Evolutionary conservation across 2,888 invertebrate species (phyloP).

Genomic region (Tipula confusa): DNA sequence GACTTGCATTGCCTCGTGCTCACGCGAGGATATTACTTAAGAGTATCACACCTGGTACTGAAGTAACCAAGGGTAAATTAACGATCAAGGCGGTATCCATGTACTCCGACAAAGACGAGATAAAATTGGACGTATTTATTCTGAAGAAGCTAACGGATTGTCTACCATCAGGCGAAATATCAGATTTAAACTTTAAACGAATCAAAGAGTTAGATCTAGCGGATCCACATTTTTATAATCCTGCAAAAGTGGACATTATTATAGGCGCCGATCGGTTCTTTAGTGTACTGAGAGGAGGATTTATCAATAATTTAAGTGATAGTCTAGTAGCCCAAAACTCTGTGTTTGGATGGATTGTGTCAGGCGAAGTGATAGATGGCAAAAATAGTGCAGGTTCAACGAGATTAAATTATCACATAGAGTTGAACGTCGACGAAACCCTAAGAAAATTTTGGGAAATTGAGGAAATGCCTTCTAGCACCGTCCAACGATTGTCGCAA

Average conservation of each 20-base stretch:
- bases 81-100: neutral
- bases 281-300: neutral
- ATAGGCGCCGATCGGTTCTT: neutral
- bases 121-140: neutral
- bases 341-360: neutral
- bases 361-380: no score
- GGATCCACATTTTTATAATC: neutral
- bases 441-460: neutral
- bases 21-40: neutral
- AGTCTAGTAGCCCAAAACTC: neutral
- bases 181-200: neutral
- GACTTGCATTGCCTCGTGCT: no score
- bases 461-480: neutral
- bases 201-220: neutral
- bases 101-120: neutral
- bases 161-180: neutral
- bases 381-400: no score
- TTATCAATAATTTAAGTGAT: neutral
- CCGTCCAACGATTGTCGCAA: neutral
- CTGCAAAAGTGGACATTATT: neutral
- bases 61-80: neutral
- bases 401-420: neutral
- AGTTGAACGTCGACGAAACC: neutral
- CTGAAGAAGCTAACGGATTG: neutral
- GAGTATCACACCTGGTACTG: neutral